phyloP scores from a whole-genome alignment of 2,113 vertebrate genomes.

The Coturnix japonica region DNA sequence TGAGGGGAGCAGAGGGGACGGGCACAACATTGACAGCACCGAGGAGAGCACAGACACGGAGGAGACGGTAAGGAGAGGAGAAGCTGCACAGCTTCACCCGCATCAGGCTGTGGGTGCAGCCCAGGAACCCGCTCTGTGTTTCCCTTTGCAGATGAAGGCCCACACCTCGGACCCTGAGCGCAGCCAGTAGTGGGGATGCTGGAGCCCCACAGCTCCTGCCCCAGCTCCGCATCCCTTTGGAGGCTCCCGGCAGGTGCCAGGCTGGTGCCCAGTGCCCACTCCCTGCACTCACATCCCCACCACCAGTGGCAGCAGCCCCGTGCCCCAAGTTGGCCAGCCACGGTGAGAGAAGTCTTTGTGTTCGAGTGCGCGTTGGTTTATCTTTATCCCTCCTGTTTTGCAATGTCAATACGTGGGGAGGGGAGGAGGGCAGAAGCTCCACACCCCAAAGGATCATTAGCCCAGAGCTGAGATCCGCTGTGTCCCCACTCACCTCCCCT shows the following conservation, averaged over 20 bases:
- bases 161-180: neutral
- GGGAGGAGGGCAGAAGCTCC: neutral
- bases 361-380: neutral
- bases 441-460: neutral
- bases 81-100: neutral
- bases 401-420: neutral
- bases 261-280: fast-evolving
- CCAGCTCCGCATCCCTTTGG: neutral
- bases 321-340: neutral
- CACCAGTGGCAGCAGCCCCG: fast-evolving
- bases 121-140: neutral
- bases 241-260: neutral
- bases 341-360: neutral
- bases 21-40: neutral
- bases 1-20: neutral
- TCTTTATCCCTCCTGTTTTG: neutral
- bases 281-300: neutral
- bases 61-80: conserved; percentile 21
- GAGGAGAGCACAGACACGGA: conserved; percentile 31
- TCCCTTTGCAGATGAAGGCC: conserved; percentile 55
- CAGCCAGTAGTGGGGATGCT: conserved; percentile 13
- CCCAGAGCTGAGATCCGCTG: neutral
- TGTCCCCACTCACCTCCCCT: neutral
- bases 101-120: neutral
- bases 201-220: neutral